phyloP scores from a whole-genome alignment of 1,140 invertebrate species.

The Lepidurus apus region DNA sequence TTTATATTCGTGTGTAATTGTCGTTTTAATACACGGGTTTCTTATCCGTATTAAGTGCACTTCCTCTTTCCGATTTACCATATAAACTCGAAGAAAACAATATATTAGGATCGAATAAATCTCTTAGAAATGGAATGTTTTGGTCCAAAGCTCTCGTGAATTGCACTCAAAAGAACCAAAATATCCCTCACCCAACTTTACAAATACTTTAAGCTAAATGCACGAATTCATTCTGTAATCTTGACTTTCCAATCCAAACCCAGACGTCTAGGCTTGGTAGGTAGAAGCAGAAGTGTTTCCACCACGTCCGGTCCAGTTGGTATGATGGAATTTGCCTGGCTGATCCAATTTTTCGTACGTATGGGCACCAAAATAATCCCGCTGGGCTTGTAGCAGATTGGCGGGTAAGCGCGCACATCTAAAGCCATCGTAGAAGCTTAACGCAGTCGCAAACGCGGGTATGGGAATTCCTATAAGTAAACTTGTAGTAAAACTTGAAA shows the following conservation, averaged over 20 bases:
- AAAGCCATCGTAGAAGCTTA: constrained; percentile 97
- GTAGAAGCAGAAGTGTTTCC: constrained; percentile 94
- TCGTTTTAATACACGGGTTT: background rate
- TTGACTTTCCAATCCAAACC: background rate
- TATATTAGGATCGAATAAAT: too few species aligned
- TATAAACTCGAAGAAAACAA: background rate
- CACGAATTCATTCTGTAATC: background rate
- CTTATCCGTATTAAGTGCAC: background rate
- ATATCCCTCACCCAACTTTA: background rate
- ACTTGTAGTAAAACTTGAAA: background rate
- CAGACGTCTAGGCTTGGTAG: constrained; percentile 68
- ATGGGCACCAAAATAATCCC: constrained; percentile 99
- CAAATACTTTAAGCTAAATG: background rate
- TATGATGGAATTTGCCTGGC: constrained; percentile 89
- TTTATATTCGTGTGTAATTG: background rate
- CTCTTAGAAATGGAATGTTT: constrained; percentile 4
- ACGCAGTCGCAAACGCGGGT: constrained; percentile 84
- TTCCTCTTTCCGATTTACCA: background rate
- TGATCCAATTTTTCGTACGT: constrained; percentile 86
- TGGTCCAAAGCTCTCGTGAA: background rate
- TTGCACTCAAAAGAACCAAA: background rate
- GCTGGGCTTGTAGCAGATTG: constrained; percentile 85
- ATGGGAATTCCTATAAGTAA: constrained; percentile 74
- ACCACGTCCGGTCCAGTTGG: constrained; percentile 98
- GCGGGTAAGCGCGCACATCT: constrained; percentile 73